Evolutionary conservation across 2,888 invertebrate genomes (phyloP).

Genomic region (Tinea semifulvella): DNA sequence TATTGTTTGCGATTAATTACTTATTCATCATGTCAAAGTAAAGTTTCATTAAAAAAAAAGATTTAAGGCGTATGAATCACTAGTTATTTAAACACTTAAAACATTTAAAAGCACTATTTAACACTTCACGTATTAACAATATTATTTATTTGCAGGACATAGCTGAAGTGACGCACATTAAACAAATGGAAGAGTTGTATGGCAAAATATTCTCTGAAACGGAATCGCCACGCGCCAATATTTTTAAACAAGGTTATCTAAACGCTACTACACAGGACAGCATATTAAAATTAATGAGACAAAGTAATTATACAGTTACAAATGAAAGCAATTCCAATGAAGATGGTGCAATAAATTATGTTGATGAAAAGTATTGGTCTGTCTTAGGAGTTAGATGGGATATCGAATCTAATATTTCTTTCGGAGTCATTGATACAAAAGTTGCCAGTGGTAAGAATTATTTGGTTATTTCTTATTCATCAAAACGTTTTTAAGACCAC

Average conservation of each 20-base stretch:
- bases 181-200: conserved; percentile 40
- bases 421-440: conserved; percentile 68
- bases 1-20: too few species aligned
- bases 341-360: conserved; percentile 25
- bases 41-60: too few species aligned
- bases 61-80: too few species aligned
- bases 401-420: conserved; percentile 35
- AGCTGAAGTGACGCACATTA: conserved; percentile 38
- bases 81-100: too few species aligned
- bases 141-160: conserved; percentile 39
- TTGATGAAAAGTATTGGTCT: conserved; percentile 31
- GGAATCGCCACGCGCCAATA: conserved; percentile 41
- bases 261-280: conserved; percentile 46
- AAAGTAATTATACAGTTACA: conserved; percentile 41
- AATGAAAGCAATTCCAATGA: conserved; percentile 27
- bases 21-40: too few species aligned
- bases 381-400: conserved; percentile 49
- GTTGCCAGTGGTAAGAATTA: conserved; percentile 50
- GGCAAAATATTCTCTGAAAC: conserved; percentile 45
- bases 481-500: neutral
- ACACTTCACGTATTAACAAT: too few species aligned
- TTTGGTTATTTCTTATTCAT: too few species aligned
- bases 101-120: too few species aligned
- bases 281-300: conserved; percentile 48
- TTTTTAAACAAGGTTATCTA: conserved; percentile 41